These are phyloP conservation scores for Drosophila gaucha DNA, from an alignment of 2,888 invertebrate species.

Conservation along the genomic window DNA sequence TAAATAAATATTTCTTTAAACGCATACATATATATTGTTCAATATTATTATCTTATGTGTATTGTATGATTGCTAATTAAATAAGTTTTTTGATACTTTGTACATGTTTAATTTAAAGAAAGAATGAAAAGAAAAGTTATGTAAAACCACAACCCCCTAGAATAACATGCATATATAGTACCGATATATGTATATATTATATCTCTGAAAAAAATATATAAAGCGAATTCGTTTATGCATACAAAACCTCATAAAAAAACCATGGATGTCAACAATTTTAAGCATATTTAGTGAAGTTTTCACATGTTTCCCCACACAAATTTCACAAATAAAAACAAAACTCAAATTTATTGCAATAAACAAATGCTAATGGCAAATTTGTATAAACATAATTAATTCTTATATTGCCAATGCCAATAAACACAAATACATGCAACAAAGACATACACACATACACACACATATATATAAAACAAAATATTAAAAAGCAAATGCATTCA, in stretches of 20 bases:
- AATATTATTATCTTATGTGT: slow-evolving; percentile 75
- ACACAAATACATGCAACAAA: slow-evolving; percentile 52
- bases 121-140: slow-evolving; percentile 29
- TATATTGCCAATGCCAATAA: slow-evolving; percentile 53
- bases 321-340: slow-evolving; percentile 40
- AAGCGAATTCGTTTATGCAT: slow-evolving; percentile 48
- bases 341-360: slow-evolving; percentile 46
- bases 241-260: slow-evolving; percentile 22
- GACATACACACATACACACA: slow-evolving; percentile 50
- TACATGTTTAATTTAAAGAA: slow-evolving; percentile 75
- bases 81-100: slow-evolving; percentile 77
- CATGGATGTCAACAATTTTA: slow-evolving; percentile 37
- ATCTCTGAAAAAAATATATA: slow-evolving; percentile 50
- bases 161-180: slow-evolving; percentile 60
- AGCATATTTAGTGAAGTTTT: slow-evolving; percentile 57
- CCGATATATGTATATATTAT: slow-evolving; percentile 48
- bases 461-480: slow-evolving; percentile 30
- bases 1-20: slow-evolving; percentile 45
- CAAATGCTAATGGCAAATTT: slow-evolving; percentile 53
- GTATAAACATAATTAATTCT: slow-evolving; percentile 64
- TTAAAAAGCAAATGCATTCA: slow-evolving; percentile 61
- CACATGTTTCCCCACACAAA: slow-evolving; percentile 41
- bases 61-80: slow-evolving; percentile 77
- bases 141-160: slow-evolving; percentile 52
- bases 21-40: slow-evolving; percentile 66